These are phyloP conservation scores for Muscicapa striata DNA, from an alignment of 2,797 vertebrate genomes.

Conservation along the genomic window DNA sequence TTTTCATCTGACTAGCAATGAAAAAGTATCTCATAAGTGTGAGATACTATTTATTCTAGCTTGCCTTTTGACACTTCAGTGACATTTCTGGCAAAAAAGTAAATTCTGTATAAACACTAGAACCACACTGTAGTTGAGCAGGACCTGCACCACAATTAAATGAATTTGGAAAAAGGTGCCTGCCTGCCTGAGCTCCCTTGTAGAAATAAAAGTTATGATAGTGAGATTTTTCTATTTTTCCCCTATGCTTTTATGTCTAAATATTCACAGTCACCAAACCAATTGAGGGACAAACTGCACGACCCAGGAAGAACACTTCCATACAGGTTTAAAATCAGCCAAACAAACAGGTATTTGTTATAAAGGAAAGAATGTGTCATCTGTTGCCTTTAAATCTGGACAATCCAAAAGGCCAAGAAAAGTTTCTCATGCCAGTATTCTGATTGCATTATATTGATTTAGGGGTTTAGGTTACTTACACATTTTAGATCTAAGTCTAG, in stretches of 20 bases:
- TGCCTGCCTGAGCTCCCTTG: background rate
- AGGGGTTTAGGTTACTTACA: background rate
- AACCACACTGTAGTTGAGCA: background rate
- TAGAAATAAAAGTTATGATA: background rate
- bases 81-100: background rate
- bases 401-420: background rate
- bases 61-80: background rate
- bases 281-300: background rate
- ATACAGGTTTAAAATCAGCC: background rate
- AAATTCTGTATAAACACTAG: background rate
- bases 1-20: background rate
- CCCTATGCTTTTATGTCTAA: background rate
- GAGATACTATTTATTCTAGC: background rate
- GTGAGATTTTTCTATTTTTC: background rate
- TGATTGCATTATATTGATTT: background rate
- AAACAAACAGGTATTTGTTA: background rate
- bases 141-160: background rate
- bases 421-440: background rate
- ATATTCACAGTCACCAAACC: background rate
- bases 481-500: background rate
- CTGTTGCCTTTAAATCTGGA: background rate
- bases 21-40: background rate
- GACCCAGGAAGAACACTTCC: background rate
- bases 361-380: background rate
- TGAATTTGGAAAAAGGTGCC: background rate